phyloP scores from a whole-genome alignment of 1,140 invertebrate species.

The Solenopsis invicta region DNA sequence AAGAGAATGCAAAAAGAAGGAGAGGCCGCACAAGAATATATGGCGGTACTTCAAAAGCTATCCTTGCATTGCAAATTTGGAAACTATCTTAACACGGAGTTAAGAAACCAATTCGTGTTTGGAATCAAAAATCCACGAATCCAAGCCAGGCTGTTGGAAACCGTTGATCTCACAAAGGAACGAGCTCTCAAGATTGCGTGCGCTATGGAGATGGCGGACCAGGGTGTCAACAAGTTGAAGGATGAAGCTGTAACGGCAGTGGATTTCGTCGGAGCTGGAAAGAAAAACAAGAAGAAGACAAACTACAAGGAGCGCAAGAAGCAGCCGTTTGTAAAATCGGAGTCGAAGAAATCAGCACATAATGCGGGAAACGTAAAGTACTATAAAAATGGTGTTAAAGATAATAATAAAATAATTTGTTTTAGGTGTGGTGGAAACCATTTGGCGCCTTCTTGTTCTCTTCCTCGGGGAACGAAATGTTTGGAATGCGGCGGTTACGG shows the following conservation, averaged over 20 bases:
- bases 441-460: neutral
- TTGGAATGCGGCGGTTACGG: neutral
- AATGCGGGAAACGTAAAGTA: neutral
- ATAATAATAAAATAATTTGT: neutral
- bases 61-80: no score
- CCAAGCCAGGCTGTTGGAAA: neutral
- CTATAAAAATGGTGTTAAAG: neutral
- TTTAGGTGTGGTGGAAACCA: neutral
- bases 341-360: neutral
- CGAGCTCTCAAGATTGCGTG: neutral
- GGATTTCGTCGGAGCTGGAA: neutral
- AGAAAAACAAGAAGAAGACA: neutral
- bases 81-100: no score
- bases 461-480: neutral
- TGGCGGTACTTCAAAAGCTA: no score
- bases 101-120: constrained; percentile 74
- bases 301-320: neutral
- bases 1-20: no score
- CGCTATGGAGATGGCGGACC: neutral
- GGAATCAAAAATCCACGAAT: constrained; percentile 54
- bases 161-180: neutral
- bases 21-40: no score
- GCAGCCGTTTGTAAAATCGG: neutral
- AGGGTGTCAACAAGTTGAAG: neutral
- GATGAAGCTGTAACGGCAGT: neutral